Base-by-base conservation (phyloP, 2,797 vertebrate species). In the Taeniopygia guttata region DNA sequence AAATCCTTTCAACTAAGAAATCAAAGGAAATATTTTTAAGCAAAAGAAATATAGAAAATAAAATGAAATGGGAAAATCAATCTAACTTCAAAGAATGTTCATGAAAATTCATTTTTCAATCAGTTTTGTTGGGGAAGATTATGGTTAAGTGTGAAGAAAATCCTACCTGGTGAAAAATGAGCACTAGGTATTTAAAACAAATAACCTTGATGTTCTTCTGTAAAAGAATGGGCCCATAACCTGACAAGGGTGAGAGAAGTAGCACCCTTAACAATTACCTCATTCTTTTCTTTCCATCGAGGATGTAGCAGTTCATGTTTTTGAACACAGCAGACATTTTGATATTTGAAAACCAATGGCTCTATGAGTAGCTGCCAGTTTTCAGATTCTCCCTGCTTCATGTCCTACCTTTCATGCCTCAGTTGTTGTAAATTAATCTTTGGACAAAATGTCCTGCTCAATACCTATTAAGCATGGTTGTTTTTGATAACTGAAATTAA, bases 341-440 rank as follows among this genome's bases (percentile, higher is more conserved):
- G n/a, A 48, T 84, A 38, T 66, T 52, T 64, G 70, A 69, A 95
- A 86, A 62, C 21, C 59, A 60, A 6, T 12, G 52, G 9, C 11
- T 83, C 5, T 38, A 49, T 76, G 10, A 6, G 3, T n/a, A 84
- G 38, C 46, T 92, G 70, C 63, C 62, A 76, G 12, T 52, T 68
- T 73, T 54, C 68, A 59, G 64, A 83, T 69, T 88, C 68, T 78
- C 54, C 69, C 20, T 84, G 63, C 32, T 89, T 94, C 5, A 6
- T 84, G 63, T 43, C 15, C 7, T 63, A 25, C 38, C 62, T 80
- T 96, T 96, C 38, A 84, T 2, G 69, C 81, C 68, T 86, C 64
- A 32, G 64, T 51, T 95, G 16, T 46, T 94, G 32, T 64, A 92
- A 94, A 95, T 72, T 54, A 42, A 85, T 52, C 11, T 90, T 80